Evolutionary conservation across 2,888 invertebrate species (phyloP), one percentile per base, ranked within the genome.

Genomic region (Idaea dimidiata): DNA sequence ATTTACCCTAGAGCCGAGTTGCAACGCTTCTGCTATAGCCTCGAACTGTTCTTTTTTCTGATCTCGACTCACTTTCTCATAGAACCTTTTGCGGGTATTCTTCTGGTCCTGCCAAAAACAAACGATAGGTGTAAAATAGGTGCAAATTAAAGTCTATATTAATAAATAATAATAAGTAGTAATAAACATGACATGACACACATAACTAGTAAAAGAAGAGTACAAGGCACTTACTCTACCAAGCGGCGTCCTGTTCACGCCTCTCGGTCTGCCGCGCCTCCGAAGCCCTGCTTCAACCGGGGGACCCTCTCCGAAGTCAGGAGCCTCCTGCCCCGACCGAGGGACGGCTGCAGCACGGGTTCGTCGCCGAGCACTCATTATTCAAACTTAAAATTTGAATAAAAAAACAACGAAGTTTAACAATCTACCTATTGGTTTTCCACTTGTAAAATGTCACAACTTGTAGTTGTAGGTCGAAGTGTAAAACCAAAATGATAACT

Each of bases 201-300:
- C 0, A 10, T 43, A 14, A 43, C 43, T 14, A 43, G 43, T 8
- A 43, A 8, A 43, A 18, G 54, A 55, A 62, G n/a, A n/a, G n/a
- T n/a, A n/a, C n/a, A n/a, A n/a, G n/a, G n/a, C n/a, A 71, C 80
- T 72, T 68, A 86, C 86, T 57, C 69, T 61, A 54, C 82, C 76
- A 0, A 84, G 72, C 1, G 84, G 81, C 3, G 70, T 60, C 24
- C 86, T 69, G 60, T 82, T 80, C 54, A 72, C 79, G 6, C 86
- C 84, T 0, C 73, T 60, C 0, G 86, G 84, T 57, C 85, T 72
- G 0, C 86, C 86, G 0, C 84, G 76, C 60, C 73, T 72, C 32
- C 77, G 70, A 10, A 0, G 43, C 14, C 14, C 8, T 43, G 6
- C 14, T 8, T 43, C 43, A 8, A 14, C 14, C 14, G 43, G 43